These are phyloP conservation scores for Drosophila malerkotliana DNA, from an alignment of 1,140 invertebrate species.

Conservation along the genomic window DNA sequence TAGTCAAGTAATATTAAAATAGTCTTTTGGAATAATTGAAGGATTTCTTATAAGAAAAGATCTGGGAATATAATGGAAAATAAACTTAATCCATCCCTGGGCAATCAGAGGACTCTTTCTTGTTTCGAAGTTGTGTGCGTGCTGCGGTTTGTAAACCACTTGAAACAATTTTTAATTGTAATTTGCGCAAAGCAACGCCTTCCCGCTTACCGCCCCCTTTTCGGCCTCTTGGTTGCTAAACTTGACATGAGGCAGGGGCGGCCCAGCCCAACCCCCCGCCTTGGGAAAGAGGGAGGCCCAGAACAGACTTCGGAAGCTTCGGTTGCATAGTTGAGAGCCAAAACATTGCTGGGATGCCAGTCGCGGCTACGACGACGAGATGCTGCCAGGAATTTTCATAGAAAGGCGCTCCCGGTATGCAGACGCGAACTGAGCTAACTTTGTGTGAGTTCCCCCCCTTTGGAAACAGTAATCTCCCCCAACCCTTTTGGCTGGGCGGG, in stretches of 20 bases:
- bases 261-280: background rate
- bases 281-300: background rate
- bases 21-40: too few relatives aligned
- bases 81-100: conserved; percentile 30
- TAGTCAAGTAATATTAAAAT: too few relatives aligned
- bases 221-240: conserved; percentile 21
- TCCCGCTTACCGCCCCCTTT: conserved; percentile 14
- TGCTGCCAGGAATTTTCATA: conserved; percentile 74
- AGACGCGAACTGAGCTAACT: conserved; percentile 69
- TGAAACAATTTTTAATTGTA: conserved; percentile 83
- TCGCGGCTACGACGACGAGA: conserved; percentile 66
- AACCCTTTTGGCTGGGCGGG: background rate
- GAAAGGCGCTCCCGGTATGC: conserved; percentile 76
- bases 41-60: too few relatives aligned
- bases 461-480: background rate
- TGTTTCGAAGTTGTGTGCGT: conserved; percentile 57
- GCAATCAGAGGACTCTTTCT: conserved; percentile 8
- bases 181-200: conserved; percentile 77
- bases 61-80: too few relatives aligned
- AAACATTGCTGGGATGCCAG: conserved; percentile 73
- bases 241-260: conserved; percentile 34
- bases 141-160: conserved; percentile 78
- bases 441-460: conserved; percentile 34
- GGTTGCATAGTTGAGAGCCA: conserved; percentile 71
- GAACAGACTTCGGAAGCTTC: conserved; percentile 46